These are phyloP conservation scores for Ramphastos sulfuratus DNA, from an alignment of 2,113 vertebrate species.

Conservation along the genomic window DNA sequence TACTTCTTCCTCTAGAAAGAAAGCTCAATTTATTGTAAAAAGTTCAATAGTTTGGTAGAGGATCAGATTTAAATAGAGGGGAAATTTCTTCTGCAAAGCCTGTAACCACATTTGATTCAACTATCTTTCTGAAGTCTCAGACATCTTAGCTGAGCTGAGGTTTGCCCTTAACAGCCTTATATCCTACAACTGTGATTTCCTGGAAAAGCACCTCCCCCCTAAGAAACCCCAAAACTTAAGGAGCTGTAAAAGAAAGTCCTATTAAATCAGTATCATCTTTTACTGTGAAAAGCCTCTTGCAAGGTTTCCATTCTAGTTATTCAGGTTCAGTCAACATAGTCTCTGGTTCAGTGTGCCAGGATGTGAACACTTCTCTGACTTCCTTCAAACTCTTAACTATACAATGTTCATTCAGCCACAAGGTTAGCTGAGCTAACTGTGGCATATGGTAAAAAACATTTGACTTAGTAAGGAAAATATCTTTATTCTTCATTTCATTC, in stretches of 20 bases:
- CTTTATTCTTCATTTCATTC: neutral
- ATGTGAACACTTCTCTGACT: neutral
- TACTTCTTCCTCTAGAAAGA: neutral
- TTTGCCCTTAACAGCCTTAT: neutral
- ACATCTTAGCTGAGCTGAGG: neutral
- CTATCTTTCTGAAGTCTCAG: neutral
- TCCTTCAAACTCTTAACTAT: neutral
- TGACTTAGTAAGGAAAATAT: neutral
- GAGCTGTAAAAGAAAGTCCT: neutral
- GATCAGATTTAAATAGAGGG: neutral
- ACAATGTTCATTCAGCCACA: neutral
- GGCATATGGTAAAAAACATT: neutral
- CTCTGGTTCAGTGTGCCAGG: neutral
- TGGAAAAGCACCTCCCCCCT: accelerated
- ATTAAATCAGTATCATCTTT: neutral
- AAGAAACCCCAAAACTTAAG: neutral
- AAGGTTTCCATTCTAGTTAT: neutral
- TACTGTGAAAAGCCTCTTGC: neutral
- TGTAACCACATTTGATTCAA: neutral
- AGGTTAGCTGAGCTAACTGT: neutral
- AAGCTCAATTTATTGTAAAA: neutral
- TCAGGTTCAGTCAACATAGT: neutral
- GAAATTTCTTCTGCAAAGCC: neutral
- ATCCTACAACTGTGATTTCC: neutral
- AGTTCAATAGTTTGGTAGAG: neutral